Conservation (phyloP, 2,888 invertebrate species). For the Microdon myrmicae region DNA sequence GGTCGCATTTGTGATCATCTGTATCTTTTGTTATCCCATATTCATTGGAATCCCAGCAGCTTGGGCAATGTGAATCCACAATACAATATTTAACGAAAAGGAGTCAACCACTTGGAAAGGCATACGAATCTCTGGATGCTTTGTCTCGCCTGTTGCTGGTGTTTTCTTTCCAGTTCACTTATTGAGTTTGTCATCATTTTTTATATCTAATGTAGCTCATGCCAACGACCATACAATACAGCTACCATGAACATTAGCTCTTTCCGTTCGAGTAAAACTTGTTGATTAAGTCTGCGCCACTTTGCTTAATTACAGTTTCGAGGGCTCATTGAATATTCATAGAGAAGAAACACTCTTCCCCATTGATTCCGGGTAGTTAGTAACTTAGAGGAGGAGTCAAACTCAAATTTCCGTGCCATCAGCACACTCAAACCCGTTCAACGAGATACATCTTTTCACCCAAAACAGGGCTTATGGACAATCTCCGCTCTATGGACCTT, state of each 20-base stretch:
- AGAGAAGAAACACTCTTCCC: conserved; percentile 26
- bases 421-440: too few relatives aligned
- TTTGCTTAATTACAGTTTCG: conserved; percentile 33
- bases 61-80: conserved; percentile 15
- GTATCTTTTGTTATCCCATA: conserved; percentile 13
- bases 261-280: conserved; percentile 45
- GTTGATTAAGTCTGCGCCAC: conserved; percentile 47
- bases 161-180: conserved; percentile 26
- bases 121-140: conserved; percentile 31
- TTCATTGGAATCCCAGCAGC: conserved; percentile 29
- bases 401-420: too few relatives aligned
- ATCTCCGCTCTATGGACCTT: too few relatives aligned
- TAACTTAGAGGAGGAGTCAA: too few relatives aligned
- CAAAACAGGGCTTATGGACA: too few relatives aligned
- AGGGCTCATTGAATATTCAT: conserved; percentile 51
- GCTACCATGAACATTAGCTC: conserved; percentile 39
- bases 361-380: too few relatives aligned
- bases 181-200: conserved; percentile 43
- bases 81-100: conserved; percentile 7
- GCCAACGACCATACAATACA: conserved; percentile 1
- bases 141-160: conserved; percentile 17
- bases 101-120: conserved; percentile 28
- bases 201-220: conserved; percentile 8
- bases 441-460: too few relatives aligned
- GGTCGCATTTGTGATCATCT: conserved; percentile 6